phyloP scores from a whole-genome alignment of 2,888 invertebrate species.

The Sarcophaga subvicina region DNA sequence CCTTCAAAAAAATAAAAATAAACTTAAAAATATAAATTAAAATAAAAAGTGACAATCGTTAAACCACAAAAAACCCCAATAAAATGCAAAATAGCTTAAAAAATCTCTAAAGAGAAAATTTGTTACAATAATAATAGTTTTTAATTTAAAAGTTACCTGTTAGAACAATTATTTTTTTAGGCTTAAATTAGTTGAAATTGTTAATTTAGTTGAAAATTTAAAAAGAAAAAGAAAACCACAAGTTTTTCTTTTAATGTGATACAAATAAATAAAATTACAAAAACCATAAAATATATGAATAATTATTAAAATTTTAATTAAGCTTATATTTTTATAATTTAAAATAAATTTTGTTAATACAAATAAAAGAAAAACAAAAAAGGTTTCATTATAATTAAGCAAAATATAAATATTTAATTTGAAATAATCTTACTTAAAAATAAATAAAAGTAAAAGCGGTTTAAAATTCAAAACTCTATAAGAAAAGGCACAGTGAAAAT shows the following conservation, averaged over 20 bases:
- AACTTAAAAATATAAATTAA: conserved; percentile 34
- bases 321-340: conserved; percentile 19
- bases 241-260: not conserved
- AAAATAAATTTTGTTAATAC: conserved; percentile 9
- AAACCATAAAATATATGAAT: too few relatives aligned
- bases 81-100: too few relatives aligned
- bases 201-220: not conserved
- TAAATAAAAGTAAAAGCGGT: not conserved
- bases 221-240: not conserved
- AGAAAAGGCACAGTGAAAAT: not conserved
- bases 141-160: not conserved
- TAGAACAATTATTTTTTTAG: not conserved
- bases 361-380: conserved; percentile 31
- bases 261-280: not conserved
- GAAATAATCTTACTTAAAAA: not conserved
- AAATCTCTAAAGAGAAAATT: too few relatives aligned
- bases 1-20: not conserved
- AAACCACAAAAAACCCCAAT: conserved; percentile 10
- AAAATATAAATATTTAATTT: conserved; percentile 9
- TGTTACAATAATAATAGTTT: not conserved
- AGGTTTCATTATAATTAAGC: conserved; percentile 68
- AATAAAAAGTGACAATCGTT: conserved; percentile 59
- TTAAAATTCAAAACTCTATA: not conserved
- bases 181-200: not conserved
- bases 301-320: not conserved